Conservation (phyloP, 2,888 invertebrate genomes). For the Polymixis lichenea region DNA sequence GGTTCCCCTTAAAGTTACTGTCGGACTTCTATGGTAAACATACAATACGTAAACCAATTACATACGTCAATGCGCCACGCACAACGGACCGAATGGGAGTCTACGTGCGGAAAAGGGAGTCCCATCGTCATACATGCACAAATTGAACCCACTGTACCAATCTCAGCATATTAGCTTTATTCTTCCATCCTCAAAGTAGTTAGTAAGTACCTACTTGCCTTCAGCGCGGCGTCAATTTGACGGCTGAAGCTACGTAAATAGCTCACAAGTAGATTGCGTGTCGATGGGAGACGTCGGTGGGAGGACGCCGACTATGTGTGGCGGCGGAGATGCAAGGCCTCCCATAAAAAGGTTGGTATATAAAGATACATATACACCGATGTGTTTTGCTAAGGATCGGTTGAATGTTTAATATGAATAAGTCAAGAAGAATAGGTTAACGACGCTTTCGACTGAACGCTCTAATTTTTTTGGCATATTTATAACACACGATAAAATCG, state of each 20-base stretch:
- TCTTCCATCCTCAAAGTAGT: slow-evolving; percentile 20
- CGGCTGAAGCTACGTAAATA: slow-evolving; percentile 53
- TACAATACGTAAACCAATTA: not conserved
- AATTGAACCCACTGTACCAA: slow-evolving; percentile 4
- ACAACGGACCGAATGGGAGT: too few species aligned
- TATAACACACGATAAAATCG: not conserved
- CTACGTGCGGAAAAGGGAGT: too few species aligned
- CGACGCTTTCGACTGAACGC: not conserved
- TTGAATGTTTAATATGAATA: too few species aligned
- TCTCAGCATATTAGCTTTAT: not conserved
- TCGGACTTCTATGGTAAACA: not conserved
- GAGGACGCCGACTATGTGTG: slow-evolving; percentile 12
- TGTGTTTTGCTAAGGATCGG: not conserved
- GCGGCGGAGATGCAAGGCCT: slow-evolving; percentile 29
- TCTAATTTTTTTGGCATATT: not conserved
- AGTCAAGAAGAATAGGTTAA: not conserved
- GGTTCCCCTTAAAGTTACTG: too few species aligned
- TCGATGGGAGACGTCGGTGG: slow-evolving; percentile 48
- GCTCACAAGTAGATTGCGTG: slow-evolving; percentile 53
- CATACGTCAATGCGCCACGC: slow-evolving; percentile 18
- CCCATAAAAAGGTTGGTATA: slow-evolving; percentile 20
- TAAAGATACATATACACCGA: not conserved
- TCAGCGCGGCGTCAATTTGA: slow-evolving; percentile 55
- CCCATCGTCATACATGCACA: too few species aligned
- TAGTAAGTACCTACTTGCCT: slow-evolving; percentile 17